phyloP scores from a whole-genome alignment of 1,140 invertebrate species.

The Delia radicum region DNA sequence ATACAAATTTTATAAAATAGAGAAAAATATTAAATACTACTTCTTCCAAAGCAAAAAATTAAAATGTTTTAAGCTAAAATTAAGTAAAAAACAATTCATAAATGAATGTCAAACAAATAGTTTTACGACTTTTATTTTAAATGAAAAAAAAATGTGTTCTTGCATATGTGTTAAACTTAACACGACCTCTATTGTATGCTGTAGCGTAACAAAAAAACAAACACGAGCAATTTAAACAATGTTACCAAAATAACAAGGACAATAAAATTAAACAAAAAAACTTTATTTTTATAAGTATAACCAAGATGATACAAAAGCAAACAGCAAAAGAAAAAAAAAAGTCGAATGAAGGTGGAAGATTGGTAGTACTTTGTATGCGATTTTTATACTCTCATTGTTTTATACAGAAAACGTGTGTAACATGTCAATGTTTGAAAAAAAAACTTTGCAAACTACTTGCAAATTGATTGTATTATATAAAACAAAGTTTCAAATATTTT shows the following conservation, averaged over 20 bases:
- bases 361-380: too few species aligned
- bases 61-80: too few species aligned
- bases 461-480: too few species aligned
- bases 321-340: neutral
- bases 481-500: too few species aligned
- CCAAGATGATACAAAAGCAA: neutral
- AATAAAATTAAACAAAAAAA: neutral
- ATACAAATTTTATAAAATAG: too few species aligned
- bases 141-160: too few species aligned
- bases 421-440: neutral
- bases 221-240: neutral
- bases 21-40: too few species aligned
- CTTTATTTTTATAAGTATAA: neutral
- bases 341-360: neutral
- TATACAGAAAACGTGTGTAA: neutral
- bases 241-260: neutral
- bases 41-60: too few species aligned
- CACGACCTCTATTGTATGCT: neutral
- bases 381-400: neutral
- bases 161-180: neutral
- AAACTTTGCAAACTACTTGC: too few species aligned
- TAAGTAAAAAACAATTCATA: too few species aligned
- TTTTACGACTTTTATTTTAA: too few species aligned
- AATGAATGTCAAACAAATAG: too few species aligned
- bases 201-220: neutral